Conservation (phyloP, 2,113 vertebrate species). For the Dicrurus megarhynchus region DNA sequence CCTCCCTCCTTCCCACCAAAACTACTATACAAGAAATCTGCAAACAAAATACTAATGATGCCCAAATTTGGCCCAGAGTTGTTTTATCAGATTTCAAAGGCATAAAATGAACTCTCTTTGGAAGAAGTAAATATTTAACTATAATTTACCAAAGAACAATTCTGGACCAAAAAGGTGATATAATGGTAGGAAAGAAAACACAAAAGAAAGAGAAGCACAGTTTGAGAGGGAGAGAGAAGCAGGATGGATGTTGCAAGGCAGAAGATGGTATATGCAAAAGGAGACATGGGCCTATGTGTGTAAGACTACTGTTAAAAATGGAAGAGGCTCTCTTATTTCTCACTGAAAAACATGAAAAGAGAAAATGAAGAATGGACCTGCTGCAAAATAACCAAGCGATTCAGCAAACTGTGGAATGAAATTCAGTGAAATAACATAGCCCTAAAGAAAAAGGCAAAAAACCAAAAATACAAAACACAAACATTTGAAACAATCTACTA, state of each 20-base stretch:
- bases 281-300: conserved; percentile 51
- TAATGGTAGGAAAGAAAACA: conserved; percentile 39
- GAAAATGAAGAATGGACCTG: conserved; percentile 69
- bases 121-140: conserved; percentile 40
- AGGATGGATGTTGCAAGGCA: conserved; percentile 43
- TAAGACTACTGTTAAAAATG: conserved; percentile 59
- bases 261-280: conserved; percentile 48
- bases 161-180: conserved; percentile 74
- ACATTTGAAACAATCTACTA: conserved; percentile 69
- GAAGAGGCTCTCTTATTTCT: conserved; percentile 72
- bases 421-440: conserved; percentile 66
- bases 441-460: conserved; percentile 72
- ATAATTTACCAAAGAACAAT: conserved; percentile 59
- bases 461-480: conserved; percentile 70
- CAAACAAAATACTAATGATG: conserved; percentile 58
- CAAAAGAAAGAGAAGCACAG: conserved; percentile 20
- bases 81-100: conserved; percentile 46
- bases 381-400: conserved; percentile 71
- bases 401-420: conserved; percentile 73
- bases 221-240: neutral
- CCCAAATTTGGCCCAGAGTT: conserved; percentile 77
- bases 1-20: conserved; percentile 55
- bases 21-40: conserved; percentile 51
- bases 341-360: conserved; percentile 66
- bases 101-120: neutral